These are phyloP conservation scores for Holothuria scabra DNA, from an alignment of 53 echinoderm and acorn worm species.

Conservation along the genomic window DNA sequence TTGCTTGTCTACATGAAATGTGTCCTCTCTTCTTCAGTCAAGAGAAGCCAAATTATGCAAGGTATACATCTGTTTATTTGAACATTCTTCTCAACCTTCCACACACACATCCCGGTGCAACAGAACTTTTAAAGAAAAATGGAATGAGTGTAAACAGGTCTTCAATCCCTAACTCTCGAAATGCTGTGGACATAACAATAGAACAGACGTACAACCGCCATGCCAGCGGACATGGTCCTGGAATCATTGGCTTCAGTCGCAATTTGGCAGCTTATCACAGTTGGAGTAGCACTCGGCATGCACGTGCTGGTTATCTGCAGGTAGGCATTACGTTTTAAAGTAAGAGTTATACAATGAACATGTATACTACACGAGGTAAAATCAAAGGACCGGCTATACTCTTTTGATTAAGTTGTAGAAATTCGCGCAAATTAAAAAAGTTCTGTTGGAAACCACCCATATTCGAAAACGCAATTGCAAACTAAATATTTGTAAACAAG, in stretches of 20 bases:
- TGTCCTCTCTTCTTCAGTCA: conserved; percentile 54
- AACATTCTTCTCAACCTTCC: conserved; percentile 60
- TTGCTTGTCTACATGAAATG: conserved; percentile 51
- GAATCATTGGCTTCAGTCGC: conserved; percentile 67
- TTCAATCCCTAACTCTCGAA: conserved; percentile 56
- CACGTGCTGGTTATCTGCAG: conserved; percentile 47
- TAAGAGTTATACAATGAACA: background rate
- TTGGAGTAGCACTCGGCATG: conserved; percentile 62
- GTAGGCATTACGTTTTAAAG: conserved; percentile 7
- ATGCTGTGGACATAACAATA: conserved; percentile 61
- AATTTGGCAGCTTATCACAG: conserved; percentile 61
- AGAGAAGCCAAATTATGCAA: conserved; percentile 55
- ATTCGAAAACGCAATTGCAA: no score
- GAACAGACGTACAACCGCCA: conserved; percentile 70
- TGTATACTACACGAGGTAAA: background rate
- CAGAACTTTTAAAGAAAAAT: no score
- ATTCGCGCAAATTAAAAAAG: no score
- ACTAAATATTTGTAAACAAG: no score
- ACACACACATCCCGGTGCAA: conserved; percentile 65
- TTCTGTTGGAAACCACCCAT: no score
- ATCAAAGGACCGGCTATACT: no score
- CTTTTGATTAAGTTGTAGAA: no score
- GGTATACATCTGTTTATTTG: conserved; percentile 49
- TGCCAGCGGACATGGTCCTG: conserved; percentile 61
- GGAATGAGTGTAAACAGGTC: conserved; percentile 64